Percentiles rank a stretch among this genome's conserved stretches.
These are phyloP conservation scores for Phoeniculus purpureus DNA, from an alignment of 2,797 vertebrate genomes.

Conservation along the genomic window DNA sequence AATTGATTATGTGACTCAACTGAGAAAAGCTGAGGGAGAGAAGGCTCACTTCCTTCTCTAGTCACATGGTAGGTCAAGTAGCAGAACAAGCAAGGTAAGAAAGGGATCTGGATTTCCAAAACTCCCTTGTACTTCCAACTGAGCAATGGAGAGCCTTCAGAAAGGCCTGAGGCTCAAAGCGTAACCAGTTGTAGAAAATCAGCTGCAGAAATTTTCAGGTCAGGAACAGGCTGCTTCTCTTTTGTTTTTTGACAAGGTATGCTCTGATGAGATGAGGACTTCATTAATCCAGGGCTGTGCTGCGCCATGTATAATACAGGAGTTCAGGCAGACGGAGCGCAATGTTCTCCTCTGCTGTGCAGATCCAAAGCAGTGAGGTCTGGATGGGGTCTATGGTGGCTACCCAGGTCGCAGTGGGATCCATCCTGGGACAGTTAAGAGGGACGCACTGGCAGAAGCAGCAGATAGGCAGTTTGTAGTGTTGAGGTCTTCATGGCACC, in stretches of 20 bases:
- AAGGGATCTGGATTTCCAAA: background rate
- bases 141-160: background rate
- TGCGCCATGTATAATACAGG: background rate
- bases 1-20: background rate
- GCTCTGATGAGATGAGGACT: background rate
- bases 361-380: background rate
- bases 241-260: background rate
- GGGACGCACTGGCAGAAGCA: accelerated
- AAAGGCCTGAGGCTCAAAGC: background rate
- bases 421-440: background rate
- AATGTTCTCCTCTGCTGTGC: background rate
- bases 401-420: background rate
- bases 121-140: background rate
- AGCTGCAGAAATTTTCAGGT: background rate
- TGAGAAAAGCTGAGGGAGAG: background rate
- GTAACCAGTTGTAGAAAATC: background rate
- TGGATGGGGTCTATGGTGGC: background rate
- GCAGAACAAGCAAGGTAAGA: background rate
- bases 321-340: background rate
- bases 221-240: background rate
- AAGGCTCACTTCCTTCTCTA: background rate
- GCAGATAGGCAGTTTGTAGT: accelerated
- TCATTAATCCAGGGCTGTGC: background rate
- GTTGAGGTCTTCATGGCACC: accelerated
- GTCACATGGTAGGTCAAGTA: background rate